Percentiles rank a stretch among this genome's conserved stretches.
These are phyloP conservation scores for Mimumesa dahlbomi DNA, from an alignment of 2,888 invertebrate species.

Conservation along the genomic window DNA sequence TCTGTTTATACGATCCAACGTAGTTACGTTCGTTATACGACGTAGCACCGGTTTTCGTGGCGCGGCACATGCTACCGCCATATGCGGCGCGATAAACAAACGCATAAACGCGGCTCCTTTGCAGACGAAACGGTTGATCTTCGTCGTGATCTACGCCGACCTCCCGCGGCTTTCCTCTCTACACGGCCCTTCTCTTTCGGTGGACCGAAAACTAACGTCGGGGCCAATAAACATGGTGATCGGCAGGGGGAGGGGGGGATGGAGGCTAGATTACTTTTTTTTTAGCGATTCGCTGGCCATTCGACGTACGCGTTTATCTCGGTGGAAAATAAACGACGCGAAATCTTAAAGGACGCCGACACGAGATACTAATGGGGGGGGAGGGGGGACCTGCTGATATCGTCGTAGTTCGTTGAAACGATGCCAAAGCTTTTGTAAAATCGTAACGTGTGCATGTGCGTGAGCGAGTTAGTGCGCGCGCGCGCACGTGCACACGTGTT, in stretches of 20 bases:
- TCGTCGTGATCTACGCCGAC: constrained; percentile 27
- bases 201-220: constrained; percentile 23
- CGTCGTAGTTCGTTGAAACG: constrained; percentile 65
- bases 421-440: constrained; percentile 64
- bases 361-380: too few species aligned
- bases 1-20: constrained; percentile 62
- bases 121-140: constrained; percentile 48
- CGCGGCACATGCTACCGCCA: constrained; percentile 78
- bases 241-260: too few species aligned
- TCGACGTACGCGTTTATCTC: constrained; percentile 45
- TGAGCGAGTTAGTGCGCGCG: constrained; percentile 13
- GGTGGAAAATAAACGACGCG: constrained; percentile 63
- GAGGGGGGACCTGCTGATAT: constrained; percentile 44
- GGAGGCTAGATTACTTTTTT: too few species aligned
- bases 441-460: constrained; percentile 2
- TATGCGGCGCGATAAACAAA: constrained; percentile 78
- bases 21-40: constrained; percentile 56
- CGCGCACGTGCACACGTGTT: constrained; percentile 48
- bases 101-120: constrained; percentile 75
- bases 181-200: constrained; percentile 38
- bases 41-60: constrained; percentile 55
- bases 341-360: constrained; percentile 56
- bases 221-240: constrained; percentile 40
- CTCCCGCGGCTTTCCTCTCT: constrained; percentile 23
- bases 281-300: constrained; percentile 53